Base-by-base conservation (phyloP, 2,113 vertebrate species). In the Enhydra lutris region DNA sequence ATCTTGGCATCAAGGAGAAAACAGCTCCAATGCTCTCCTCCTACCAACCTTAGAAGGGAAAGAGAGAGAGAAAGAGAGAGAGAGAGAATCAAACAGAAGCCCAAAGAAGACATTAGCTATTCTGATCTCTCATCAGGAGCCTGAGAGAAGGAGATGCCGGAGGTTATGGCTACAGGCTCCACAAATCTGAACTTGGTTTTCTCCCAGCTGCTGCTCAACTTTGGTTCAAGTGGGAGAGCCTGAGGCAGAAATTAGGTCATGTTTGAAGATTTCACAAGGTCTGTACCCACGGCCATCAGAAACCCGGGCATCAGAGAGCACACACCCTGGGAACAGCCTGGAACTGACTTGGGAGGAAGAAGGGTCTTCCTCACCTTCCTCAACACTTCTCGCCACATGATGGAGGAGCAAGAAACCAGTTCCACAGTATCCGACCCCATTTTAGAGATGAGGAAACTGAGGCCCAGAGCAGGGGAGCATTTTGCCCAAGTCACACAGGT, bases 71-170 rank as follows among this genome's bases (percentile, higher is more conserved):
- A 57, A 2, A 21, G n/a, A 97, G 55, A 57, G 50, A 97, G 84
- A 95, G 39, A 92, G 34, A 91, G 1, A 88, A 95, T 98, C 95
- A 98, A 97, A 96, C 83, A 59, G 92, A 89, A 94, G 94, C 50
- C 36, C n/a, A 34, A 57, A 81, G 89, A 96, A 50, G 89, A 88
- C 74, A 71, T 97, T 39, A 24, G 85, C 52, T 97, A 15, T 94
- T 97, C 93, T 0, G 0, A 94, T 97, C 67, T 97, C 97, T 94
- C 93, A 34, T 82, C 47, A 12, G 85, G 80, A 97, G n/a, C 42
- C 61, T 1, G 3, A 82, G 4, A 87, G 86, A 96, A 95, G 95
- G 92, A 42, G 93, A 92, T 13, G 78, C 95, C 12, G 0, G 61
- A 78, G 80, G 73, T 94, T 97, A 95, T 57, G 50, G 26, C 34